phyloP scores from a whole-genome alignment of 2,888 invertebrate genomes.

The Ceramica pisi region DNA sequence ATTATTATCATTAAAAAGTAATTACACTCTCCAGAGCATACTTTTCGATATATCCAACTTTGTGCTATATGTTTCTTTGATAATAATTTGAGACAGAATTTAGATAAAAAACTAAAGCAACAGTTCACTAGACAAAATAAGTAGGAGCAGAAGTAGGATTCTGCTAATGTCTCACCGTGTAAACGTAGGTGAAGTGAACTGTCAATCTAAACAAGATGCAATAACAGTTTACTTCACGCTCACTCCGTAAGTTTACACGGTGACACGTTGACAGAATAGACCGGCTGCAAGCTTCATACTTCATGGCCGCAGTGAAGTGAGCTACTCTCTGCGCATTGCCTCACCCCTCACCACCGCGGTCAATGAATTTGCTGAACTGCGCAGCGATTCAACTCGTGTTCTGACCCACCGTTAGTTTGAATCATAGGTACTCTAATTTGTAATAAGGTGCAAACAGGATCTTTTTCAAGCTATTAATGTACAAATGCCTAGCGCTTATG shows the following conservation, averaged over 20 bases:
- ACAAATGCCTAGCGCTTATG: conserved; percentile 1
- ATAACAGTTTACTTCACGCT: too few relatives aligned
- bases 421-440: neutral
- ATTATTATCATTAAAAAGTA: conserved; percentile 23
- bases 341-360: neutral
- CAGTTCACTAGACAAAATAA: neutral
- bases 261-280: too few relatives aligned
- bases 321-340: neutral
- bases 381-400: neutral
- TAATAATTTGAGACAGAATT: neutral
- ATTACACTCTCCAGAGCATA: conserved; percentile 35
- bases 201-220: too few relatives aligned
- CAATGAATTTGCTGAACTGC: neutral
- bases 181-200: too few relatives aligned
- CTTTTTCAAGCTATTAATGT: neutral
- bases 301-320: neutral
- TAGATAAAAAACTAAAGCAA: neutral
- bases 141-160: neutral
- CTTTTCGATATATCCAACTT: conserved; percentile 20
- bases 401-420: neutral
- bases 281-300: neutral
- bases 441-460: neutral
- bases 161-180: too few relatives aligned
- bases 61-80: conserved; percentile 25
- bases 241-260: too few relatives aligned